Conservation (phyloP, 2,888 invertebrate species). For the Oithona nana region DNA sequence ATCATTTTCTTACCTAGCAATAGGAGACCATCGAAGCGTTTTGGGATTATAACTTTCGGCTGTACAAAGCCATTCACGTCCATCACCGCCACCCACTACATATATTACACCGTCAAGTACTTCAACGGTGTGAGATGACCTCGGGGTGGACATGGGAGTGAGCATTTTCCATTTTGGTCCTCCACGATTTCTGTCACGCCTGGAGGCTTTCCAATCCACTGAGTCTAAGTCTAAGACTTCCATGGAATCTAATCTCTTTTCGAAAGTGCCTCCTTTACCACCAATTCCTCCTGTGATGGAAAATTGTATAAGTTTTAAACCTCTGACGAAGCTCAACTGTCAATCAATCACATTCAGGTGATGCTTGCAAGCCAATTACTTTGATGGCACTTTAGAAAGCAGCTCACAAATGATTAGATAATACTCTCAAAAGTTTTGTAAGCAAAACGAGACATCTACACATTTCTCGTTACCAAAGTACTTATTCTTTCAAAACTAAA, state of each 20-base stretch:
- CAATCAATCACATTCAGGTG: no score
- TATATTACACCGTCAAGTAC: slow-evolving; percentile 9
- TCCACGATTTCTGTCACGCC: neutral
- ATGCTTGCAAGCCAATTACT: no score
- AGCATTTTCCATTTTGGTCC: slow-evolving; percentile 6
- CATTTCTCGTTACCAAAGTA: no score
- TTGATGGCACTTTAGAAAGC: no score
- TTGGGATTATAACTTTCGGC: neutral
- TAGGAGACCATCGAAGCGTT: neutral
- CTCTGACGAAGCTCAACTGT: no score
- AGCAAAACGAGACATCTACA: no score
- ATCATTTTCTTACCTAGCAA: neutral
- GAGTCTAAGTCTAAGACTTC: neutral
- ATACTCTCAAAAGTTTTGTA: no score
- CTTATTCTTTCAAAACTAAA: neutral
- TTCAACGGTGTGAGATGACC: slow-evolving; percentile 11
- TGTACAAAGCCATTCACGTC: slow-evolving; percentile 8
- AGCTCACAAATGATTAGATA: no score
- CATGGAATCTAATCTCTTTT: neutral
- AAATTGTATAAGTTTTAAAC: neutral
- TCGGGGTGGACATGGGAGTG: slow-evolving; percentile 8
- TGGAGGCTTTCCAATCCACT: neutral
- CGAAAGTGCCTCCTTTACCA: slow-evolving; percentile 8
- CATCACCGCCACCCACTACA: slow-evolving; percentile 14
- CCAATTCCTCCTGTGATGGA: slow-evolving; percentile 6